Conservation (phyloP, 1,140 invertebrate genomes). For the Drosophila chauvacae region DNA sequence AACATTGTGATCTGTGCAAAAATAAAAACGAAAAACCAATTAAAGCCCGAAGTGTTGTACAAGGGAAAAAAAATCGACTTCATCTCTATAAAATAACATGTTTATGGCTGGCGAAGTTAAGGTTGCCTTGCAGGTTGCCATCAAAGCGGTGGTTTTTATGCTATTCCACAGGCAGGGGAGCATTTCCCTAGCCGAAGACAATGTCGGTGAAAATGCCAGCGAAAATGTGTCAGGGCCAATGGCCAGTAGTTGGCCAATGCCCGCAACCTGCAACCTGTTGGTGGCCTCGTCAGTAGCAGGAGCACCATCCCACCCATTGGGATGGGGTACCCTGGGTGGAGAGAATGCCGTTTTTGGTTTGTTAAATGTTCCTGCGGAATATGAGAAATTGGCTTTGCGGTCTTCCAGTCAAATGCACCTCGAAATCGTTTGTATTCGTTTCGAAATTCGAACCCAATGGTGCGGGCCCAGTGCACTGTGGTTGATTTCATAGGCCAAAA, state of each 20-base stretch:
- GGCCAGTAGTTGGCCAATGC: constrained; percentile 24
- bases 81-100: constrained; percentile 55
- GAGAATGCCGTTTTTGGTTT: constrained; percentile 51
- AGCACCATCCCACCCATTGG: not conserved
- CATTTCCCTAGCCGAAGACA: constrained; percentile 27
- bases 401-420: constrained; percentile 76
- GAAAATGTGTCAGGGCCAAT: constrained; percentile 43
- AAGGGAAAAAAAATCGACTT: not conserved
- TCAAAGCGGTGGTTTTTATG: constrained; percentile 29
- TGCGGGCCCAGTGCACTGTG: too few relatives aligned
- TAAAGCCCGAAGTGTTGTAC: not conserved
- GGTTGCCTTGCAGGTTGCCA: constrained; percentile 5
- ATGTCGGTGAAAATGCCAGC: constrained; percentile 19
- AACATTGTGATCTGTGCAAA: not conserved
- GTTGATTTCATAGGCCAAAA: too few relatives aligned
- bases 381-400: constrained; percentile 73
- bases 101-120: constrained; percentile 44
- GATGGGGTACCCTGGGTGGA: not conserved
- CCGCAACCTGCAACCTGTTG: constrained; percentile 8
- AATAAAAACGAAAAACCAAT: not conserved
- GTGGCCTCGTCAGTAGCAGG: constrained; percentile 11
- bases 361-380: constrained; percentile 33
- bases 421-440: constrained; percentile 52
- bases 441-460: constrained; percentile 22
- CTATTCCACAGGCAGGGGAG: constrained; percentile 6